A percentile compares a stretch with the other conserved stretches of the same genome.
Evolutionary conservation across 2,113 vertebrate species (phyloP).

Genomic region (Sinocyclocheilus rhinocerous): DNA sequence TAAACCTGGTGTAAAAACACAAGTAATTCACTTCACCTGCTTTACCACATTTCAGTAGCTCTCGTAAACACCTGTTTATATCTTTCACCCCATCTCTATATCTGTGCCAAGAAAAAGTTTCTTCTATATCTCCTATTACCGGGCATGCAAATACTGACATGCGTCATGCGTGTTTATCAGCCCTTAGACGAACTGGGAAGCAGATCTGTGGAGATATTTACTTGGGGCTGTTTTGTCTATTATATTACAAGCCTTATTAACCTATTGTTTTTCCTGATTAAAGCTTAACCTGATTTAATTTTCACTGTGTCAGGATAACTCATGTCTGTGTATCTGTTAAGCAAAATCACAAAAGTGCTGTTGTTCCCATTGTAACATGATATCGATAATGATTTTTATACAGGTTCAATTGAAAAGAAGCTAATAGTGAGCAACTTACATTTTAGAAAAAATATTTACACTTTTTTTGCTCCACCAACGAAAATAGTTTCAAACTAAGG

Average conservation of each 20-base stretch:
- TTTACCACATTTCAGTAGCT: constrained; percentile 43
- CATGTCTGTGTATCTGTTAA: neutral
- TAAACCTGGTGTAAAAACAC: constrained; percentile 41
- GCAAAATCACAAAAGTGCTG: neutral
- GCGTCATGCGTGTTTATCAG: constrained; percentile 27
- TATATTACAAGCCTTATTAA: neutral
- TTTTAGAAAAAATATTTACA: neutral
- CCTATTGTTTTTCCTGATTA: neutral
- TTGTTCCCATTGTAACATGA: neutral
- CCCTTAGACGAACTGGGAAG: constrained; percentile 20
- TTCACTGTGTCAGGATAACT: constrained; percentile 23
- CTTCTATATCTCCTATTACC: constrained; percentile 9
- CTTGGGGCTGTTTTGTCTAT: neutral
- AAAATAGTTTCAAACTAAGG: neutral
- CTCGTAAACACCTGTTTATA: constrained; percentile 31
- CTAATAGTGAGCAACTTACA: neutral
- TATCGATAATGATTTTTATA: neutral
- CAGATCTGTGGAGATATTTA: constrained; percentile 25
- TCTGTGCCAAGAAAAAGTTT: neutral
- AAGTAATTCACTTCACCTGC: constrained; percentile 37
- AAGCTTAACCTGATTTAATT: constrained; percentile 32
- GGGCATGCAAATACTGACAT: constrained; percentile 36
- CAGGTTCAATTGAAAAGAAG: neutral
- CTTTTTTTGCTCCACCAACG: neutral
- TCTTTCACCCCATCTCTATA: constrained; percentile 14